Evolutionary conservation across 2,113 vertebrate genomes (phyloP), one percentile per base, ranked within the genome.

Genomic region (Chaetura pelagica): DNA sequence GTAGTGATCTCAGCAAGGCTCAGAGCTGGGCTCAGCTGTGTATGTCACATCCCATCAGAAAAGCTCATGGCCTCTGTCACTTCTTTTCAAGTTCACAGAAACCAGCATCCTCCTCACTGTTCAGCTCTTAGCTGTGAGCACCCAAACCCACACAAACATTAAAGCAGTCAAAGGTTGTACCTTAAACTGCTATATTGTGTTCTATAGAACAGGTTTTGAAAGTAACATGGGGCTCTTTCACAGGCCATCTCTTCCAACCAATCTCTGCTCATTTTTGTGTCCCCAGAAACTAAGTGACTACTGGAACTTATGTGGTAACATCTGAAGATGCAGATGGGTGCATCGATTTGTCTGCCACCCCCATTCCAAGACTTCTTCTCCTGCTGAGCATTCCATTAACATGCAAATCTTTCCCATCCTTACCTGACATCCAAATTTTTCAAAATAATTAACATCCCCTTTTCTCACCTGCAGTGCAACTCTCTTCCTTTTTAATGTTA

Each of bases 391-490:
- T 91, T 46, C 86, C 90, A 96, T 96, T 96, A 96, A 95, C 82
- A 93, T 84, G 79, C 92, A 94, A 95, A 95, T 95, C 83, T 92
- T 89, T 40, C 82, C 69, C 73, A 95, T 94, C 90, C 62, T 77
- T 81, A 35, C 64, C 86, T 95, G 96, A 95, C 88, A 87, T 62
- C 83, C 87, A 88, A 96, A 92, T 96, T 95, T 94, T 94, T 97
- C 96, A 96, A 97, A 96, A 95, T 93, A 96, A 95, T 89, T 87
- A 96, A 26, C 86, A 87, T 78, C 57, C 86, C 19, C 86, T 96
- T 93, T 96, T 46, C 88, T 94, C 88, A 96, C 93, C 96, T 94
- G 92, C 83, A 90, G 86, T 83, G 85, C 35, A 93, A 44, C 61
- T 57, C 51, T 95, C 59, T 90, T 64, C 52, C 57, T 86, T 95